Conservation (phyloP, 2,797 vertebrate genomes). For the Enteromius anoplus region DNA sequence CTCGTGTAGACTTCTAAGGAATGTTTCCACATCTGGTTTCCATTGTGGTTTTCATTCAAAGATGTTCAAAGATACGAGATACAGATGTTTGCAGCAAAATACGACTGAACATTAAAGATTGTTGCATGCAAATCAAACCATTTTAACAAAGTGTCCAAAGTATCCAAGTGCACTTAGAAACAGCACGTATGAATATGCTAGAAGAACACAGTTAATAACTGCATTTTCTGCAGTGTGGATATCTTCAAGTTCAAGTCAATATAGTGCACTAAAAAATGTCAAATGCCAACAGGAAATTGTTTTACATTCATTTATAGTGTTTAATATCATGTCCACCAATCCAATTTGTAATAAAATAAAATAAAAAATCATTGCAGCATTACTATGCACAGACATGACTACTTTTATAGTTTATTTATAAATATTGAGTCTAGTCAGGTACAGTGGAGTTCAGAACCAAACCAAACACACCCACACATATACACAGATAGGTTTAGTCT, state of each 20-base stretch:
- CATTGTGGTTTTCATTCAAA: slow-evolving; percentile 55
- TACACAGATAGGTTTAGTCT: slow-evolving; percentile 38
- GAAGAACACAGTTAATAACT: neutral
- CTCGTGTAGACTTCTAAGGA: slow-evolving; percentile 47
- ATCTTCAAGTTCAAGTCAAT: neutral
- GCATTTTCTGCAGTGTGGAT: neutral
- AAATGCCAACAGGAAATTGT: neutral
- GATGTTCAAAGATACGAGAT: slow-evolving; percentile 50
- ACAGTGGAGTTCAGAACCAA: slow-evolving; percentile 44
- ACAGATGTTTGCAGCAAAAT: slow-evolving; percentile 50
- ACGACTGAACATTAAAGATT: slow-evolving; percentile 6
- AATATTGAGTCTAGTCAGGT: slow-evolving; percentile 65
- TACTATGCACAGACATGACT: slow-evolving; percentile 16
- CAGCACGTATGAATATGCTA: neutral
- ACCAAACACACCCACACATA: slow-evolving; percentile 30
- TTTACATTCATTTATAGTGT: neutral
- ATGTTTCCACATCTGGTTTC: slow-evolving; percentile 60
- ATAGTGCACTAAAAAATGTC: neutral
- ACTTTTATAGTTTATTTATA: slow-evolving; percentile 54
- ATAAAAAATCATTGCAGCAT: neutral
- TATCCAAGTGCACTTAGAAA: neutral
- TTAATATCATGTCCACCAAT: neutral
- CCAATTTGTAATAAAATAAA: neutral
- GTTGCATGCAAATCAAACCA: neutral
- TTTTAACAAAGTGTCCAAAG: slow-evolving; percentile 15